Base-by-base conservation (phyloP, 2,797 vertebrate genomes). In the Cryptoprocta ferox region DNA sequence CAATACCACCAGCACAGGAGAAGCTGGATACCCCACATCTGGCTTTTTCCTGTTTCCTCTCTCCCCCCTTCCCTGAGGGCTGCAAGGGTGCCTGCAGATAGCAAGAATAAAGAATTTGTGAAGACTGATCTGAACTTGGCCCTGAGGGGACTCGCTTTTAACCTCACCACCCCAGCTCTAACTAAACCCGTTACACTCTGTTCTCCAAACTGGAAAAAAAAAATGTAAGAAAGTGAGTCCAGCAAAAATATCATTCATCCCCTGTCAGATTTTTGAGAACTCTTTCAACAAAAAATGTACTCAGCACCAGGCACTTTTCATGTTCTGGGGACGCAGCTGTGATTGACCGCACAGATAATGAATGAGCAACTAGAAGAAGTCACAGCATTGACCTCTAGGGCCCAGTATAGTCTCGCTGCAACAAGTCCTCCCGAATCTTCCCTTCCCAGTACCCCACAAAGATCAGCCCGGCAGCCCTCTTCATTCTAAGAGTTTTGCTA, bases 361-460 rank as follows among this genome's bases (percentile, higher is more conserved):
- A 12, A 2, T 3, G 19, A 76, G 59, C 32, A 84, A 15, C 10
- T 24, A 32, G 59, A 24, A 93, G 53, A 15, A 32, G 73, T 15
- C 10, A n/a, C 30, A 35, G 68, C 28, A n/a, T 4, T 0, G 12
- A 35, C 18, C 30, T 6, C 35, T 0, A 6, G 0, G 3, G 32
- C 28, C 39, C 32, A 32, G 50, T 56, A 53, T 18, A 16, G 48
- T 5, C 32, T 45, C 42, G 3, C 3, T 2, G 30, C 30, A 90
- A 30, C 14, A 68, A 90, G 53, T 21, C 37, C 42, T 26, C 61
- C n/a, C 30, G 18, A 37, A 3, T 79, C 68, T 66, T 35, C 24
- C 37, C 65, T 24, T 26, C 75, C 30, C 10, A 13, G 66, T 15
- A 2, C 32, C 48, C 50, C 76, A 19, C 63, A 59, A 53, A 59